Base-by-base conservation (phyloP, 2,888 invertebrate species). In the Mechanitis mazaeus region DNA sequence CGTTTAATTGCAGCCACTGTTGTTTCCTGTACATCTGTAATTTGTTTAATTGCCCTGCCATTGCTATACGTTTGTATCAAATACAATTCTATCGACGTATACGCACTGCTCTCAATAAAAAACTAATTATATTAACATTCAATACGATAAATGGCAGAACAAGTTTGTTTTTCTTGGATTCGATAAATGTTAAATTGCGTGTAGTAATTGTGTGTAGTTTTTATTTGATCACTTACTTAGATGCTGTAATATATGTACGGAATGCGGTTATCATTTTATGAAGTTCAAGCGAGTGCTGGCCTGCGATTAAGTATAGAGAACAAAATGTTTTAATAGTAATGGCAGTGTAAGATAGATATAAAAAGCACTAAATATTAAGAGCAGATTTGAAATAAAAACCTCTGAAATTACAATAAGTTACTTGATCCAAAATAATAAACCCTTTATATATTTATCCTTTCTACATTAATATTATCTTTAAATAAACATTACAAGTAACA, bases 1-100 rank as follows among this genome's bases (percentile, higher is more conserved):
- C 82, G 81, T 87, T 85, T 88, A 87, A 89, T 87, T 79, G 78
- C 80, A 79, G 76, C 76, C 79, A 77, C 76, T 81, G 81, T 76
- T 81, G 85, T 87, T 83, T 85, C 85, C 83, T 85, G 82, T 79
- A 84, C 76, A 80, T 78, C 78, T 73, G 82, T 81, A 86, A 87
- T 88, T 87, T 84, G 80, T 86, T 83, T 84, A 82, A 87, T 84
- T 85, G 78, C 83, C 74, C 35, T 73, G 78, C 84, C 84, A 85
- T 84, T 80, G 81, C 81, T 74, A 78, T 77, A 20, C 20, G 20
- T 77, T 77, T 80, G 86, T 84, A 85, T 81, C 84, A 82, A 77
- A 82, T 73, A 74, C 71, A 84, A 85, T 80, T 76, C 76, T 80
- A 78, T 81, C 77, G 80, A 84, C 78, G 84, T 28, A 45, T 35